Evolutionary conservation across 2,888 invertebrate genomes (phyloP).

Genomic region (Lasioglossum malachurum): DNA sequence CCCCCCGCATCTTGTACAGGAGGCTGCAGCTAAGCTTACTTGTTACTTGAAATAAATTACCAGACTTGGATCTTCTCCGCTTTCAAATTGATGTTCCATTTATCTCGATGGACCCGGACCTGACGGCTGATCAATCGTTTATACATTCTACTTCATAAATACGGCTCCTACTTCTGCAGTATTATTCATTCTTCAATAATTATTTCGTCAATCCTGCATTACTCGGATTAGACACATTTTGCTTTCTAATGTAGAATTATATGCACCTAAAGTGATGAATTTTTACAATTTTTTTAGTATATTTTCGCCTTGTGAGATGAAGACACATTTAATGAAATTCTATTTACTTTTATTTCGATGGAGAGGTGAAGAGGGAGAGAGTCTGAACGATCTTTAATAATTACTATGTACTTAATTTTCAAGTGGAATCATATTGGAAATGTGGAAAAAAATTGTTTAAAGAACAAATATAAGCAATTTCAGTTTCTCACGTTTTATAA

Average conservation of each 20-base stretch:
- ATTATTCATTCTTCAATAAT: neutral
- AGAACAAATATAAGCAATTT: neutral
- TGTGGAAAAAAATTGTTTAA: neutral
- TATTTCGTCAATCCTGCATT: neutral
- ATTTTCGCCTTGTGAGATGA: neutral
- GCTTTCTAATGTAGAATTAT: neutral
- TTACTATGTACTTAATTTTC: neutral
- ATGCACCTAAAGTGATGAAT: neutral
- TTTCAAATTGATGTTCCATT: slow-evolving; percentile 15
- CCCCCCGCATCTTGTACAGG: neutral
- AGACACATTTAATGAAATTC: neutral
- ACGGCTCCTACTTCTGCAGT: neutral
- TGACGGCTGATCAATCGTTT: neutral
- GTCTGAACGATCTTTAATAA: neutral
- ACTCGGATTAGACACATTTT: neutral
- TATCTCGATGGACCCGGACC: neutral
- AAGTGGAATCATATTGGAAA: neutral
- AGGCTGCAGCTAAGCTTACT: neutral
- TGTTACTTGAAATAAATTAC: slow-evolving; percentile 18
- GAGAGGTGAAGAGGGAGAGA: too few relatives aligned
- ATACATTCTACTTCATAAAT: slow-evolving; percentile 18
- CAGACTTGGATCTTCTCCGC: neutral
- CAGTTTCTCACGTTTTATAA: neutral
- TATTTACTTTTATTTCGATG: slow-evolving; percentile 3
- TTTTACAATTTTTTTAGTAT: neutral